Evolutionary conservation across 2,797 vertebrate species (phyloP).

Genomic region (Spinus olivaceus): DNA sequence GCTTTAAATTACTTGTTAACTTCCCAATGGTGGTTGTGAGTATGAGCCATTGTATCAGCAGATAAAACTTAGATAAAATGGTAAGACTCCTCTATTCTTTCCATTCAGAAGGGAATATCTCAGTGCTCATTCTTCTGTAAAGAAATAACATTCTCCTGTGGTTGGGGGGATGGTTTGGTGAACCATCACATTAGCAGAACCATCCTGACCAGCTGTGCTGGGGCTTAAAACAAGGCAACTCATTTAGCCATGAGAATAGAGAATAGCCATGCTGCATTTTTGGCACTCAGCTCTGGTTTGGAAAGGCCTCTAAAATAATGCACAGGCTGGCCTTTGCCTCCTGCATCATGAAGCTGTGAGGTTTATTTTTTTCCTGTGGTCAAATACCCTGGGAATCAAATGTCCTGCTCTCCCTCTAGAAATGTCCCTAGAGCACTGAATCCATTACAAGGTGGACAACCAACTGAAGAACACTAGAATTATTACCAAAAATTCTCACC

Average conservation of each 20-base stretch:
- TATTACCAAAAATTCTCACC: neutral
- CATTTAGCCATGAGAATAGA: neutral
- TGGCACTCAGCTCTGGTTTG: neutral
- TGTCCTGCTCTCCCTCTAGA: neutral
- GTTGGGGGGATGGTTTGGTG: neutral
- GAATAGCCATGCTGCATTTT: neutral
- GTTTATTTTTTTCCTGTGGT: neutral
- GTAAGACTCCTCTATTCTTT: neutral
- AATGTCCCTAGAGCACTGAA: neutral
- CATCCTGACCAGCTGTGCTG: neutral
- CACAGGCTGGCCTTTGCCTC: neutral
- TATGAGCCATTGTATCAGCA: neutral
- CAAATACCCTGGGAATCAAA: neutral
- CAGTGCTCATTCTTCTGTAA: neutral
- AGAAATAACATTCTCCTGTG: constrained; percentile 8
- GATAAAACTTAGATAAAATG: constrained; percentile 43
- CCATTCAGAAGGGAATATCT: constrained; percentile 7
- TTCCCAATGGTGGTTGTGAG: constrained; percentile 6
- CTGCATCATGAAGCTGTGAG: neutral
- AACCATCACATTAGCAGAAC: constrained; percentile 7
- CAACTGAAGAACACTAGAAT: neutral
- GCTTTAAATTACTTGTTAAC: constrained; percentile 59
- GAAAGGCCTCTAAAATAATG: neutral
- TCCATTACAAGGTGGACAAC: neutral
- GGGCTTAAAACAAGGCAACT: constrained; percentile 15